Evolutionary conservation across 2,797 vertebrate species (phyloP), one percentile per base, ranked within the genome.

Genomic region (Gymnoscopelus microlampas): DNA sequence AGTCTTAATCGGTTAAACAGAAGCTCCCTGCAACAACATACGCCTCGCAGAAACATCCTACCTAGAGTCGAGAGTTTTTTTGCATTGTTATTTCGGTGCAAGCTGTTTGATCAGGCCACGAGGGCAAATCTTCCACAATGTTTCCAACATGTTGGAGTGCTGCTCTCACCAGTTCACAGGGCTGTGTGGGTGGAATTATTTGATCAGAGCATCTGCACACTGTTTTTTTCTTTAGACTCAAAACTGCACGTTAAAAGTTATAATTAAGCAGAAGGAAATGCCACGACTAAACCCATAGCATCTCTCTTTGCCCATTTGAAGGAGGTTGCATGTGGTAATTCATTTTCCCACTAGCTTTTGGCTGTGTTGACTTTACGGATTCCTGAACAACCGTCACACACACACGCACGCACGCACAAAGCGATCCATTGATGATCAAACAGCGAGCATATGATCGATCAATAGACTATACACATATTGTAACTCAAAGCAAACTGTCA

Each of bases 91-190:
- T 80, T 79, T 84, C 63, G 19, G 78, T 53, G 10, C 5, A 3
- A 74, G 71, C 77, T 85, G 76, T 87, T 90, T 89, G 86, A 90
- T 89, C 86, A 79, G 84, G 64, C 73, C 75, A 77, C 64, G 15
- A 65, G 82, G 76, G 79, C 80, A 84, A 76, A 83, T 81, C 83
- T 83, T 73, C 76, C 66, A 51, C 61, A 74, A 66, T 77, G 74
- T 76, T 76, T 77, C 66, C 59, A 71, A 73, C 0, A 4, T 64
- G 72, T 63, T 80, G 76, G 74, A 66, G 2, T 12, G 71, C 55
- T 10, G 64, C 69, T 83, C 67, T 84, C 64, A 71, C 68, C 80
- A 77, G 80, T 84, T 85, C 84, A 86, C 88, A 90, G 80, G 80
- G 74, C 69, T 78, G 77, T 26, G 85, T 88, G 84, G 91, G 87